Percentiles rank a stretch among this genome's conserved stretches.
These are phyloP conservation scores for Thamnophis sirtalis DNA, from an alignment of 2,113 vertebrate species.

Conservation along the genomic window DNA sequence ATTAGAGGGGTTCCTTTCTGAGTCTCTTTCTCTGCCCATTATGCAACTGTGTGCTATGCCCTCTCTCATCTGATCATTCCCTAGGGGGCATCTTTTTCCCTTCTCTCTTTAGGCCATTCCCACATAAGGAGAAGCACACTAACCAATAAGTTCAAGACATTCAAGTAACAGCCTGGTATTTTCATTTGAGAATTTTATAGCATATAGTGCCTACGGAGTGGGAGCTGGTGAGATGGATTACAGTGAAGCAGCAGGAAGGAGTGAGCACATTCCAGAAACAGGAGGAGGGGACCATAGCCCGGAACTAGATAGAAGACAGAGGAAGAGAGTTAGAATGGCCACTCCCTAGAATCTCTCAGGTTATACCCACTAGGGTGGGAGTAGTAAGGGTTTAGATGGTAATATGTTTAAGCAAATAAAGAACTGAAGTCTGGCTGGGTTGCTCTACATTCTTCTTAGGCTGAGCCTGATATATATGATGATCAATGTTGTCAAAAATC, in stretches of 20 bases:
- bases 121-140: not conserved
- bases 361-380: not conserved
- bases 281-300: not conserved
- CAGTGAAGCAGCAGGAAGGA: not conserved
- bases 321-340: not conserved
- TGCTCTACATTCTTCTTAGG: not conserved
- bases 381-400: not conserved
- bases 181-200: not conserved
- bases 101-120: not conserved
- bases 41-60: not conserved
- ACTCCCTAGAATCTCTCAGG: not conserved
- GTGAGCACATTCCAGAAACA: not conserved
- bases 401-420: not conserved
- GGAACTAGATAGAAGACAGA: not conserved
- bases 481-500: conserved; percentile 29
- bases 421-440: not conserved
- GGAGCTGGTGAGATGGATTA: not conserved
- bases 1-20: not conserved
- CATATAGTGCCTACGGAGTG: not conserved
- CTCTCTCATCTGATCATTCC: not conserved
- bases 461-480: not conserved
- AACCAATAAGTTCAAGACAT: not conserved
- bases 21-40: not conserved
- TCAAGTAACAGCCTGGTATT: not conserved
- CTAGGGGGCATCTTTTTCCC: not conserved